A percentile compares a stretch with the other conserved stretches of the same genome.
Evolutionary conservation across 2,797 vertebrate genomes (phyloP).

Genomic region (Arnoldichthys spilopterus): DNA sequence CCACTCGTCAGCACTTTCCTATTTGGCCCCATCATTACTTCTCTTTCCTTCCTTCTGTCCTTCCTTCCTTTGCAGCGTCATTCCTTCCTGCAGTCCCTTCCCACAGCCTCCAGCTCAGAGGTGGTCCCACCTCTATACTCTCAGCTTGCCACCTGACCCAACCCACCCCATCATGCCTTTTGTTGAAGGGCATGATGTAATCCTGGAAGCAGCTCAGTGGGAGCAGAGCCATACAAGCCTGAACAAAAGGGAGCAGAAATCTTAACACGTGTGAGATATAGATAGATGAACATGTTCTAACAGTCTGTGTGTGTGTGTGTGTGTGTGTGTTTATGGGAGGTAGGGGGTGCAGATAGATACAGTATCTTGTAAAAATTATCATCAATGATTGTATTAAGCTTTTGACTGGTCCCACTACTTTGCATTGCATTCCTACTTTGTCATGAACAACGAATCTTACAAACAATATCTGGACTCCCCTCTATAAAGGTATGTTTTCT

Average conservation of each 20-base stretch:
- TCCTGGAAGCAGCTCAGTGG: constrained; percentile 69
- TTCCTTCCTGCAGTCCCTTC: constrained; percentile 55
- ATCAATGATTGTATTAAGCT: constrained; percentile 68
- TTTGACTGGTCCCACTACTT: constrained; percentile 67
- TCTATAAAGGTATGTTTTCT: constrained; percentile 47
- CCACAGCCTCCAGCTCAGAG: constrained; percentile 72
- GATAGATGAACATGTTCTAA: constrained; percentile 76
- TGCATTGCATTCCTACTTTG: constrained; percentile 49
- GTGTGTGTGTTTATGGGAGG: background rate
- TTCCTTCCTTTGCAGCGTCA: constrained; percentile 52
- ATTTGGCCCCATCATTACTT: constrained; percentile 56
- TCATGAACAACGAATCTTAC: constrained; percentile 69
- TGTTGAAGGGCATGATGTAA: constrained; percentile 78
- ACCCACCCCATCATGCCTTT: constrained; percentile 59
- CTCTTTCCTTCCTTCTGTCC: constrained; percentile 56
- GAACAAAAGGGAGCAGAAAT: constrained; percentile 75
- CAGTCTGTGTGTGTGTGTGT: constrained; percentile 57
- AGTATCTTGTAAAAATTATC: constrained; percentile 64
- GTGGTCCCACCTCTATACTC: constrained; percentile 63
- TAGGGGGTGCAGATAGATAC: constrained; percentile 45
- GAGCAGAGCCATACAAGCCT: constrained; percentile 75
- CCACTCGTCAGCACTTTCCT: constrained; percentile 32
- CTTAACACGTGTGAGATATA: constrained; percentile 77
- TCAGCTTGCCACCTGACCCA: constrained; percentile 48
- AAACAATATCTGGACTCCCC: constrained; percentile 47